Conservation (phyloP, 2,888 invertebrate genomes). For the Homarus gammarus region DNA sequence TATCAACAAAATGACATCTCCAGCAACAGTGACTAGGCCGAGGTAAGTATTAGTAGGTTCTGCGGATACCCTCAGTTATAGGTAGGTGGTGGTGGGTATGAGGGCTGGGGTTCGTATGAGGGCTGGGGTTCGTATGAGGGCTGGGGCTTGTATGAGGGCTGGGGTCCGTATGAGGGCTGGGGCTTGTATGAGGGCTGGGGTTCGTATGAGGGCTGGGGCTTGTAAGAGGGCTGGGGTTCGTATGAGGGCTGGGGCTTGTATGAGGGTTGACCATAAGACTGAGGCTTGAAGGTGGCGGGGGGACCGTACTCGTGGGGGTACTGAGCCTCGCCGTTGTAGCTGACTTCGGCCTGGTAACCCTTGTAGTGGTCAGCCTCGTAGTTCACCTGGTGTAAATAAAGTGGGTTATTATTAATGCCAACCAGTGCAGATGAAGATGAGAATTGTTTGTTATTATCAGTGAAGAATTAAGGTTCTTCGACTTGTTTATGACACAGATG, state of each 20-base stretch:
- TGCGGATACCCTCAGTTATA: background rate
- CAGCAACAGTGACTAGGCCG: background rate
- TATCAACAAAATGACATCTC: too few species aligned
- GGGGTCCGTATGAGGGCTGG: slow-evolving; percentile 18
- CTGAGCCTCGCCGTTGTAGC: slow-evolving; percentile 70
- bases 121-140: slow-evolving; percentile 40
- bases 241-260: too few species aligned
- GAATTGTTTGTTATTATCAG: background rate
- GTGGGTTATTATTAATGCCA: background rate
- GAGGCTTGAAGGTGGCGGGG: slow-evolving; percentile 60
- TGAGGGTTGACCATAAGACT: too few species aligned
- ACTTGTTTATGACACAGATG: too few species aligned
- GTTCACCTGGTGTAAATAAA: slow-evolving; percentile 50
- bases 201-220: slow-evolving; percentile 43
- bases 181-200: slow-evolving; percentile 40
- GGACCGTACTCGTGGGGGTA: slow-evolving; percentile 65
- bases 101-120: slow-evolving; percentile 16
- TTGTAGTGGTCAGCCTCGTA: slow-evolving; percentile 62
- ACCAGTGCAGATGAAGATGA: too few species aligned
- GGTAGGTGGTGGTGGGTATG: background rate
- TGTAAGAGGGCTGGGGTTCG: too few species aligned
- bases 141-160: slow-evolving; percentile 25
- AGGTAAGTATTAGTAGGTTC: background rate
- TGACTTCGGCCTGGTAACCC: slow-evolving; percentile 60
- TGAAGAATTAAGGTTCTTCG: background rate